phyloP scores from a whole-genome alignment of 2,797 vertebrate species.

The Tadarida brasiliensis region DNA sequence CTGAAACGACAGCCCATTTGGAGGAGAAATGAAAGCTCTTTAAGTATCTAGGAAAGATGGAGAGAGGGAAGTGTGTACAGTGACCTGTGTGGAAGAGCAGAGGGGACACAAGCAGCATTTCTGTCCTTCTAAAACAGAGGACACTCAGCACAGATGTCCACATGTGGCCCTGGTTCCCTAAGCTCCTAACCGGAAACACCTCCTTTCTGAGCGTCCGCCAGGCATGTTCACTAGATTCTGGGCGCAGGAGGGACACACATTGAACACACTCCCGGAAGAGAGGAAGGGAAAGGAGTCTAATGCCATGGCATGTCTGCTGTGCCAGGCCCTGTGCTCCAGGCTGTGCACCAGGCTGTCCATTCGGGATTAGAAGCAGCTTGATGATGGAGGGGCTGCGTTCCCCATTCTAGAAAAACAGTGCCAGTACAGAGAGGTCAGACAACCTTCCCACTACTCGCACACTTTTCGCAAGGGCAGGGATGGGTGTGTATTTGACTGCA shows the following conservation, averaged over 20 bases:
- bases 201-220: conserved; percentile 43
- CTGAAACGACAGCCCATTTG: not conserved
- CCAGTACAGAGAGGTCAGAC: not conserved
- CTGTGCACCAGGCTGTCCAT: not conserved
- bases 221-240: not conserved
- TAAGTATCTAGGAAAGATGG: not conserved
- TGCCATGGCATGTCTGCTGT: not conserved
- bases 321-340: not conserved
- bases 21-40: not conserved
- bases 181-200: conserved; percentile 2
- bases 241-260: not conserved
- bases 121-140: not conserved
- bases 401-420: not conserved
- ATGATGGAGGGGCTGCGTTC: not conserved
- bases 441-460: not conserved
- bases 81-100: not conserved
- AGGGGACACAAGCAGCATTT: not conserved
- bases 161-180: conserved; percentile 2
- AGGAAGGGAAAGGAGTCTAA: not conserved
- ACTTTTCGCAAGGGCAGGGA: not conserved
- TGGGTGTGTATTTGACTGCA: not conserved
- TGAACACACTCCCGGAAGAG: not conserved
- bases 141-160: not conserved
- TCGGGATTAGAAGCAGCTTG: not conserved
- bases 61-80: not conserved